Conservation (phyloP, 1,140 invertebrate species). For the Babylonia areolata region DNA sequence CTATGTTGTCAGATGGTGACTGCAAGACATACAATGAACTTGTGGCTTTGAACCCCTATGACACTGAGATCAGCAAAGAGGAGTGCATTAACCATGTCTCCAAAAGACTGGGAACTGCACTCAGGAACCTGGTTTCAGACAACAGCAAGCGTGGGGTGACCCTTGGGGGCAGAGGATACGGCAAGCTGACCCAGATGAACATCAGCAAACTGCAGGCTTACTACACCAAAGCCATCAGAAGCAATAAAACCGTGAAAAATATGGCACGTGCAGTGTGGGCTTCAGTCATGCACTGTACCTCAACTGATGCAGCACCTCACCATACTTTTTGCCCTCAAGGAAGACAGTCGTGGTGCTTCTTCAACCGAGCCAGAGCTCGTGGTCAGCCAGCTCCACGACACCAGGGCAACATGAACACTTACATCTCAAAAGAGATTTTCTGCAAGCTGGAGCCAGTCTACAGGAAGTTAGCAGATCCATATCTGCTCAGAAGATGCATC, state of each 20-base stretch:
- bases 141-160: background rate
- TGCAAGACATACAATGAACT: background rate
- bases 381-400: too few relatives aligned
- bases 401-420: too few relatives aligned
- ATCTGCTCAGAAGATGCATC: too few relatives aligned
- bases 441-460: too few relatives aligned
- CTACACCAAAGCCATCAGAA: too few relatives aligned
- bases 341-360: constrained; percentile 37
- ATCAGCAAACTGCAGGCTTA: constrained; percentile 14
- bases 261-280: constrained; percentile 35
- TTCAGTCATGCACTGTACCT: constrained; percentile 5
- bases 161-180: background rate
- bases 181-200: constrained; percentile 17
- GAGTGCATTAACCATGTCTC: constrained; percentile 34
- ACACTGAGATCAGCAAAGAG: constrained; percentile 3
- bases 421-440: too few relatives aligned
- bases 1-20: constrained; percentile 20
- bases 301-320: background rate
- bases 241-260: background rate
- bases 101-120: constrained; percentile 6
- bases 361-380: background rate
- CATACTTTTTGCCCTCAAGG: constrained; percentile 30
- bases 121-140: background rate
- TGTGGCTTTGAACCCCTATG: background rate
- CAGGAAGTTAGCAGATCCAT: background rate